Percentiles rank a stretch among this genome's conserved stretches.
Evolutionary conservation across 1,140 invertebrate species (phyloP).

Genomic region (Triops longicaudatus): DNA sequence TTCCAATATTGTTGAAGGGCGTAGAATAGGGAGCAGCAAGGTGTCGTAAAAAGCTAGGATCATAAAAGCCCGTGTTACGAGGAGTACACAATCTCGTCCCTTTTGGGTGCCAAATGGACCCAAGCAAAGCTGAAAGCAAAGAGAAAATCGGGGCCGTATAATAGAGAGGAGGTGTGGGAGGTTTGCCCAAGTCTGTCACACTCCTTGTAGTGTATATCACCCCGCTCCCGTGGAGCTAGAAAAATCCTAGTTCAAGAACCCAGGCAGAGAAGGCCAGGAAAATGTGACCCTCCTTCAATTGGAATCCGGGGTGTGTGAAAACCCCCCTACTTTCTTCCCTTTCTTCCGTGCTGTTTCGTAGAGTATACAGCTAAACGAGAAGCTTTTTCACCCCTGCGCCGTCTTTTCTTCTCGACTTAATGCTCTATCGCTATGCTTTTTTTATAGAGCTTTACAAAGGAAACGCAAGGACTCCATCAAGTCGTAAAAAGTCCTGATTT

Average conservation of each 20-base stretch:
- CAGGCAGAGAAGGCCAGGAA: neutral
- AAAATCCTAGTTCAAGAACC: neutral
- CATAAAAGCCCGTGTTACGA: constrained; percentile 7
- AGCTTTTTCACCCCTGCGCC: constrained; percentile 9
- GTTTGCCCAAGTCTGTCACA: neutral
- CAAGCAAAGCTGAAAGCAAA: neutral
- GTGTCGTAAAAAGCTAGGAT: neutral
- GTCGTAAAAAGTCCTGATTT: neutral
- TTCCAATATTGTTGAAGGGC: constrained; percentile 4
- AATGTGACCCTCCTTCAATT: neutral
- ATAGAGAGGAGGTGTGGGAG: neutral
- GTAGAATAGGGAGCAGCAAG: neutral
- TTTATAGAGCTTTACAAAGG: neutral
- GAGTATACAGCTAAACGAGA: neutral
- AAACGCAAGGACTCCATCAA: constrained; percentile 7
- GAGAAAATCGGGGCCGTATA: neutral
- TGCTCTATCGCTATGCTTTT: constrained; percentile 3
- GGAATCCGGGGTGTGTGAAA: neutral
- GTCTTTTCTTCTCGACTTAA: constrained; percentile 1
- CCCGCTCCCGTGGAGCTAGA: neutral
- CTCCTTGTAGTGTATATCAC: neutral
- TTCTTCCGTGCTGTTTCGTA: neutral
- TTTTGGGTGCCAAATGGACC: constrained; percentile 14
- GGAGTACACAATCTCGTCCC: constrained; percentile 5
- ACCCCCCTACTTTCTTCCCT: neutral